phyloP scores from a whole-genome alignment of 2,113 vertebrate species.

The Pantherophis guttatus region DNA sequence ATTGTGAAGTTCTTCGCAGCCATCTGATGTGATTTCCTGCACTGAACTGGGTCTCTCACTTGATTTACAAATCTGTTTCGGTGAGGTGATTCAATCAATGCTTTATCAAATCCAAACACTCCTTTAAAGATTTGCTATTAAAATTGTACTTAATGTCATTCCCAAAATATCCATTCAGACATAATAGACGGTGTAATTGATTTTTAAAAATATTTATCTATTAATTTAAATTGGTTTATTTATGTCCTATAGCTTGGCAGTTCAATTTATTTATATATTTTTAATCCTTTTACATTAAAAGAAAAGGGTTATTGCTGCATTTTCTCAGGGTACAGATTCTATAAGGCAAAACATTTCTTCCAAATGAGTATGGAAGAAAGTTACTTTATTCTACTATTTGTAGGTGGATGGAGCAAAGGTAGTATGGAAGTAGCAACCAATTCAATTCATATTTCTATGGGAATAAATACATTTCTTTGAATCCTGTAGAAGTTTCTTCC shows the following conservation, averaged over 20 bases:
- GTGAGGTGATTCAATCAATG: background rate
- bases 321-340: background rate
- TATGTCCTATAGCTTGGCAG: background rate
- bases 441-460: background rate
- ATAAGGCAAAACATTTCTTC: background rate
- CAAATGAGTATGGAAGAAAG: background rate
- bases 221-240: background rate
- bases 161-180: background rate
- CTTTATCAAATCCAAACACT: background rate
- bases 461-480: background rate
- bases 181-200: background rate
- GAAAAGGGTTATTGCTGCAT: background rate
- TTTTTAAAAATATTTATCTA: background rate
- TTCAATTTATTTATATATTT: background rate
- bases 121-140: background rate
- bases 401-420: background rate
- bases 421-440: background rate
- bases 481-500: background rate
- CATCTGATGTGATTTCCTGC: background rate
- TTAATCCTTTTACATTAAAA: background rate
- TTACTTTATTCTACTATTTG: background rate
- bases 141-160: background rate
- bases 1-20: background rate
- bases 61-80: background rate
- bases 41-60: background rate